Evolutionary conservation across 2,888 invertebrate genomes (phyloP), one percentile per base, ranked within the genome.

Genomic region (Caenorhabditis sp.): DNA sequence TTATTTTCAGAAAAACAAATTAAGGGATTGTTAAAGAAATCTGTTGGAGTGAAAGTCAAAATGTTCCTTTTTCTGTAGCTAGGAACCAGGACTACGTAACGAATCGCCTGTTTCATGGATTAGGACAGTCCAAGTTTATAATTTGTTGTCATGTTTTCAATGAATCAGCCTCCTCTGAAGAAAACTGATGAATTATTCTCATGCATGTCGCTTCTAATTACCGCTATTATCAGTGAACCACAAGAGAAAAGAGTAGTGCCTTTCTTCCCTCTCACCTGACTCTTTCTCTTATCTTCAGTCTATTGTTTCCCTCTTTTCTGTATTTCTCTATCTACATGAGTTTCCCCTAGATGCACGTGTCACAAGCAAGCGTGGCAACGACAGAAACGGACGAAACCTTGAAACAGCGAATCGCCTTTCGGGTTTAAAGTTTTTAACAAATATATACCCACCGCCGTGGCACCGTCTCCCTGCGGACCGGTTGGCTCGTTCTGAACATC

Each of bases 191-290:
- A 6, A 7, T 0, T 51, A 8, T 51, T 68, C 35, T 10, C 31
- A n/a, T 28, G 8, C 8, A 38, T 76, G 61, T 69, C 77, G 69
- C 69, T 69, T 77, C 63, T 16, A 69, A 77, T 77, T 69, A 77
- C 59, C 49, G 49, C 49, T 47, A 51, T 59, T 68, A 68, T 68
- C 59, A 76, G 26, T 66, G 58, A 76, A 76, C 63, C 54, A 74
- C 56, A 74, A 54, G 5, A 28, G 61, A 19, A 47, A 19, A 58
- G 59, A 58, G 66, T 70, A 35, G 56, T 16, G 26, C 44, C 24
- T 63, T 63, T 54, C 35, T 44, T 41, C 38, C 3, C 41, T 44
- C 61, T 59, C 69, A 69, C 59, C 69, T 59, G 74, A 68, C 59
- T 59, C 19, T 51, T 26, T 47, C 69, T 59, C 68, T 76, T 74